Evolutionary conservation across 1,140 invertebrate species (phyloP), one percentile per base, ranked within the genome.

Genomic region (Lasioglossum albipes): DNA sequence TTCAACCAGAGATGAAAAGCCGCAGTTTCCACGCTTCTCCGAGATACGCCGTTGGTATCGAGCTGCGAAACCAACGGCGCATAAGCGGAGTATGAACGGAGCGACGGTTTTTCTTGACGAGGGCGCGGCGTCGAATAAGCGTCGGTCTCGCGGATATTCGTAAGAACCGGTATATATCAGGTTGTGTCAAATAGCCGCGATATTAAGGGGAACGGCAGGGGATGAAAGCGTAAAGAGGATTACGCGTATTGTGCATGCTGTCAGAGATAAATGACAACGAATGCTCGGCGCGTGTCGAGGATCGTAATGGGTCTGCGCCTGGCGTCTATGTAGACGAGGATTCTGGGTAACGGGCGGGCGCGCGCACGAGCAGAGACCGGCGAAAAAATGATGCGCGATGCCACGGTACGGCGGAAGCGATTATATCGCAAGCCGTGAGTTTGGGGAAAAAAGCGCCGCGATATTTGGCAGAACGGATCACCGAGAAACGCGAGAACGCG

Each of bases 211-310:
- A 77, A 71, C 67, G 75, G 45, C 45, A 49, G 45, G 66, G 73
- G 85, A 85, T 80, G 81, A 77, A 86, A 85, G 81, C 81, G 81
- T 69, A 80, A 84, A 87, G 85, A 84, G 85, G 85, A 85, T 85
- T 87, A 87, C 81, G 71, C 84, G 85, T 81, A 87, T 87, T 87
- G 81, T 87, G 84, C 81, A 83, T 71, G 65, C 57, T 85, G 84
- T 85, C 84, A 87, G 85, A 87, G 85, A 87, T 87, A 85, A 85
- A 87, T 85, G 84, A 85, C 85, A 87, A 87, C 81, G 81, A 85
- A 86, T 83, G 84, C 70, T 84, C 70, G 83, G 65, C 74, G 77
- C 84, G 85, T 83, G 85, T 83, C 78, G 83, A 22, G 75, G 70
- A 87, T 85, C 67, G 78, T 87, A 84, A 79, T 75, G 68, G 31